A percentile compares a stretch with the other conserved stretches of the same genome.
Evolutionary conservation across 1,140 invertebrate genomes (phyloP).

Genomic region (Portunus trituberculatus): DNA sequence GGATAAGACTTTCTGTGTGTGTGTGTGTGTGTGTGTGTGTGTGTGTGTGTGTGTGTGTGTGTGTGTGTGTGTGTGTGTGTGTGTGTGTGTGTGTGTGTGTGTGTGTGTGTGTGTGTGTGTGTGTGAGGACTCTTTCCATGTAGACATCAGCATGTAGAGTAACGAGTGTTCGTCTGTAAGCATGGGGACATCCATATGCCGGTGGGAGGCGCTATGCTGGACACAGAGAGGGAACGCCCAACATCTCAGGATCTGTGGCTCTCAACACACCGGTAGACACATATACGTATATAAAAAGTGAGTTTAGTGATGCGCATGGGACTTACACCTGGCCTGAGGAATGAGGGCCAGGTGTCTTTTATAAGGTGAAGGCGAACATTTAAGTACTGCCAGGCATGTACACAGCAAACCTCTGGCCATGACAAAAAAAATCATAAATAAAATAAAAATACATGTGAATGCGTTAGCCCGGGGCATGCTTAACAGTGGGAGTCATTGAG

Average conservation of each 20-base stretch:
- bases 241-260: slow-evolving; percentile 9
- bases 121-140: not conserved
- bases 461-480: not conserved
- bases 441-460: not conserved
- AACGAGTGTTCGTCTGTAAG: not conserved
- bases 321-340: not conserved
- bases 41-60: not conserved
- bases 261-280: not conserved
- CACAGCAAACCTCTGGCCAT: not conserved
- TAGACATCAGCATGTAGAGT: too few relatives aligned
- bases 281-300: not conserved
- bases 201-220: not conserved
- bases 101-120: too few relatives aligned
- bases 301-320: not conserved
- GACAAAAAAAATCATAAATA: not conserved
- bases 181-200: not conserved
- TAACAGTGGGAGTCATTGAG: not conserved
- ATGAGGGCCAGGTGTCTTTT: not conserved
- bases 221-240: not conserved
- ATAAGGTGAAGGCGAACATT: not conserved
- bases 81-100: too few relatives aligned
- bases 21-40: not conserved
- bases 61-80: too few relatives aligned
- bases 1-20: not conserved
- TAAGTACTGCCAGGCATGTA: not conserved